Conservation (phyloP, 2,113 vertebrate genomes). For the Eurypyga helias region DNA sequence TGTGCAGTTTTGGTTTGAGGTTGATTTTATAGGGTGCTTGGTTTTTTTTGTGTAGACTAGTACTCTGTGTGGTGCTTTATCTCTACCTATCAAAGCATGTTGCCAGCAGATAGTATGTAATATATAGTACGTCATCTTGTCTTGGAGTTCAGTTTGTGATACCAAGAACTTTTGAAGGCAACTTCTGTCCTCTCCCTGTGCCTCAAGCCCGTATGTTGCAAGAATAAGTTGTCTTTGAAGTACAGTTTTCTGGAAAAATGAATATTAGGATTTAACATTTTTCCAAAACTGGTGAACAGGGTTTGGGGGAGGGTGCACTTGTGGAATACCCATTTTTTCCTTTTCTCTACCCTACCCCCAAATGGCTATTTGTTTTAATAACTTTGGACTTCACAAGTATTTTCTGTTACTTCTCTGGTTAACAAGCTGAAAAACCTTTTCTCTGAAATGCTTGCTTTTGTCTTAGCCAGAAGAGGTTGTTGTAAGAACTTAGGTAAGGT, state of each 20-base stretch:
- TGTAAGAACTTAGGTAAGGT: not conserved
- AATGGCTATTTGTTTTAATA: not conserved
- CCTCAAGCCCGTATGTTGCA: not conserved
- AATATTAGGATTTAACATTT: not conserved
- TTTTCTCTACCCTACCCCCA: not conserved
- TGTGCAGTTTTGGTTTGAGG: not conserved
- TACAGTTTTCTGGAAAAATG: not conserved
- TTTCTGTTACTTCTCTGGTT: not conserved
- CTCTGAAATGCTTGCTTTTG: not conserved
- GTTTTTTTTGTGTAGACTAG: not conserved
- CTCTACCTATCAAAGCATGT: not conserved
- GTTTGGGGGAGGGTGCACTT: not conserved
- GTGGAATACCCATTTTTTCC: not conserved
- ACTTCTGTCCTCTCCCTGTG: not conserved
- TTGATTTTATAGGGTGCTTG: not conserved
- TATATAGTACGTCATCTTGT: fast-evolving
- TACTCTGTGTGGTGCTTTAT: not conserved
- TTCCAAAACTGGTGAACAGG: not conserved
- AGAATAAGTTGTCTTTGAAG: not conserved
- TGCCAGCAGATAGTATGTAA: not conserved
- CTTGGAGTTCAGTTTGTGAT: not conserved
- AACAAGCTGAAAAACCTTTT: not conserved
- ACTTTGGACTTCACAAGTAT: not conserved
- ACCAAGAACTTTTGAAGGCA: not conserved
- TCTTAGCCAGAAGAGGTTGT: not conserved